phyloP scores from a whole-genome alignment of 2,113 vertebrate genomes.

The Gorilla gorilla region DNA sequence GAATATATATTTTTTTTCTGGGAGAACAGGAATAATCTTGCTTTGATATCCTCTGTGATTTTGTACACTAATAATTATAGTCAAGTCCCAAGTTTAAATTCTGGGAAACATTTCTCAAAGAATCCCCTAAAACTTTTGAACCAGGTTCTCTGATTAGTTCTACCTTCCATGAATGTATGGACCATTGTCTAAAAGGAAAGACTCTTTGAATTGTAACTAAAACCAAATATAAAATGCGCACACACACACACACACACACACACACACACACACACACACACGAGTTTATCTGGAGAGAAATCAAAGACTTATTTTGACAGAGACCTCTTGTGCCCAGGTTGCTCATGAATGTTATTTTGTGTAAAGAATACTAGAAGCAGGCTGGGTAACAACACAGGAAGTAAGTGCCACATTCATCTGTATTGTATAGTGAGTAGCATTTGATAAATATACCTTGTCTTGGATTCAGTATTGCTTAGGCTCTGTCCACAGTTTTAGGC shows the following conservation, averaged over 20 bases:
- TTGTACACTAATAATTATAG: not conserved
- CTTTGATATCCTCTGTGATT: not conserved
- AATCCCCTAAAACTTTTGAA: not conserved
- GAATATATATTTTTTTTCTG: not conserved
- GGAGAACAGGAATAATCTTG: not conserved
- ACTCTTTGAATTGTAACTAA: not conserved
- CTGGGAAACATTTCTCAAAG: conserved; percentile 8
- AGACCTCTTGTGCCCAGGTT: not conserved
- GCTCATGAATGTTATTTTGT: not conserved
- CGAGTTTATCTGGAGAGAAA: not conserved
- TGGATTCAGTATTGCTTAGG: not conserved
- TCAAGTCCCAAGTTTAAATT: not conserved
- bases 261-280: too few species aligned
- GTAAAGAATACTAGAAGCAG: not conserved
- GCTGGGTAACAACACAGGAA: not conserved
- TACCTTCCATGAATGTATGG: not conserved
- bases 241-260: too few species aligned
- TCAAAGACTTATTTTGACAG: not conserved
- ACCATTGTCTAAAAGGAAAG: not conserved
- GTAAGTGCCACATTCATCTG: not conserved
- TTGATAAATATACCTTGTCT: not conserved
- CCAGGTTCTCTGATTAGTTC: not conserved
- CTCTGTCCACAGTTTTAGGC: not conserved
- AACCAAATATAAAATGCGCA: not conserved
- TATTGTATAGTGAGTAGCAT: not conserved